Conservation (phyloP, 2,888 invertebrate species). For the Pyrrhia umbra region DNA sequence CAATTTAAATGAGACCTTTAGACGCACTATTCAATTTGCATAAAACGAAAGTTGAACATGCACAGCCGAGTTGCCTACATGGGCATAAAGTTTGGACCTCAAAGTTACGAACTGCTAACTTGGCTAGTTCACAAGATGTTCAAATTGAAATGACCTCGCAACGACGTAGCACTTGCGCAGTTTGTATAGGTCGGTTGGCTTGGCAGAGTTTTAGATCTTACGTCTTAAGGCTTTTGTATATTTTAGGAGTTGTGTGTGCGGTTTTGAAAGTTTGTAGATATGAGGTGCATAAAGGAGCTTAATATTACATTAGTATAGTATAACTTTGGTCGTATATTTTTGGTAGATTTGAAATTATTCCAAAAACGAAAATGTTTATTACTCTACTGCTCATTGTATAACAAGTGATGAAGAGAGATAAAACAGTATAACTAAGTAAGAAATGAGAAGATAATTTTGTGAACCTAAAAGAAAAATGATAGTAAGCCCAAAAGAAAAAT, state of each 20-base stretch:
- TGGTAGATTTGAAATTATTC: not conserved
- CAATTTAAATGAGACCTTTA: constrained; percentile 40
- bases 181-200: constrained; percentile 32
- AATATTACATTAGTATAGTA: constrained; percentile 8
- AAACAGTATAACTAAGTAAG: too few relatives aligned
- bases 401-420: too few relatives aligned
- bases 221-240: constrained; percentile 43
- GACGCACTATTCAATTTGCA: constrained; percentile 57
- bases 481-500: too few relatives aligned
- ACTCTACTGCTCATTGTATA: not conserved
- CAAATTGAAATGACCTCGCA: constrained; percentile 65
- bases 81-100: constrained; percentile 53
- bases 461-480: too few relatives aligned
- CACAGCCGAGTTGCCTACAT: constrained; percentile 50
- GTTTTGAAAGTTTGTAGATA: constrained; percentile 4
- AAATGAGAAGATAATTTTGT: too few relatives aligned
- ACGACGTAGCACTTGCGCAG: constrained; percentile 58
- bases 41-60: constrained; percentile 53
- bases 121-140: constrained; percentile 61
- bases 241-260: constrained; percentile 32
- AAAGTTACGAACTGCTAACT: constrained; percentile 58
- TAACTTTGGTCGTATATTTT: not conserved
- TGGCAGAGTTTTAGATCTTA: constrained; percentile 48
- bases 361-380: not conserved
- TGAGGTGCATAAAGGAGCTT: not conserved